These are phyloP conservation scores for Euzophera pinguis DNA, from an alignment of 2,888 invertebrate species.

Conservation along the genomic window DNA sequence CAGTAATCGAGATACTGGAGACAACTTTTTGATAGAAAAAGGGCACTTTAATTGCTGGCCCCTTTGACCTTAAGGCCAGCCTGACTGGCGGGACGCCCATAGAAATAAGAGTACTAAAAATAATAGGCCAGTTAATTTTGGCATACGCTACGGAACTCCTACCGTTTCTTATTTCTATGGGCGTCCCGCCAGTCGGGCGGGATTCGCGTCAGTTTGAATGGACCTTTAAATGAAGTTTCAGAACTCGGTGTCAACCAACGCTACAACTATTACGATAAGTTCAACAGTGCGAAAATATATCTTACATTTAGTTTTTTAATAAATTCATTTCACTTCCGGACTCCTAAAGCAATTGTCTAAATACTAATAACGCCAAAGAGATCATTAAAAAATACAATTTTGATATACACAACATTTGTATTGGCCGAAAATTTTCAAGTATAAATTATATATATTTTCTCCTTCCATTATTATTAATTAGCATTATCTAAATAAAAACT, in stretches of 20 bases:
- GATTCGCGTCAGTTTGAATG: too few species aligned
- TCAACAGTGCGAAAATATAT: conserved; percentile 79
- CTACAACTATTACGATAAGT: conserved; percentile 56
- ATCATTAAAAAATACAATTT: conserved; percentile 79
- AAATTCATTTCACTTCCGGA: conserved; percentile 77
- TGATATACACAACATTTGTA: conserved; percentile 72
- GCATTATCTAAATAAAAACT: conserved; percentile 66
- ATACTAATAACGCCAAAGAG: conserved; percentile 71
- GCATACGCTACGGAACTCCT: too few species aligned
- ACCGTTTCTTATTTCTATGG: too few species aligned
- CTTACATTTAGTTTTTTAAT: conserved; percentile 69
- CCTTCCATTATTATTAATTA: conserved; percentile 43
- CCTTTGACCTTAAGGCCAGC: too few species aligned
- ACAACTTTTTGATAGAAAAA: too few species aligned
- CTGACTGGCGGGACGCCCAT: too few species aligned
- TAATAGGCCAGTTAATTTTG: too few species aligned
- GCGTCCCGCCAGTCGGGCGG: too few species aligned
- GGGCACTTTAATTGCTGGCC: too few species aligned
- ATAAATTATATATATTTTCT: conserved; percentile 63
- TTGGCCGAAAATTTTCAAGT: conserved; percentile 70
- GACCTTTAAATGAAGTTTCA: too few species aligned
- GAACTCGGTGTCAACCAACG: conserved; percentile 32
- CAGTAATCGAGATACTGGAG: too few species aligned
- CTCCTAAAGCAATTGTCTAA: conserved; percentile 77
- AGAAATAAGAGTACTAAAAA: too few species aligned